Evolutionary conservation across 2,888 invertebrate species (phyloP).

Genomic region (Eurytoma adleriae): DNA sequence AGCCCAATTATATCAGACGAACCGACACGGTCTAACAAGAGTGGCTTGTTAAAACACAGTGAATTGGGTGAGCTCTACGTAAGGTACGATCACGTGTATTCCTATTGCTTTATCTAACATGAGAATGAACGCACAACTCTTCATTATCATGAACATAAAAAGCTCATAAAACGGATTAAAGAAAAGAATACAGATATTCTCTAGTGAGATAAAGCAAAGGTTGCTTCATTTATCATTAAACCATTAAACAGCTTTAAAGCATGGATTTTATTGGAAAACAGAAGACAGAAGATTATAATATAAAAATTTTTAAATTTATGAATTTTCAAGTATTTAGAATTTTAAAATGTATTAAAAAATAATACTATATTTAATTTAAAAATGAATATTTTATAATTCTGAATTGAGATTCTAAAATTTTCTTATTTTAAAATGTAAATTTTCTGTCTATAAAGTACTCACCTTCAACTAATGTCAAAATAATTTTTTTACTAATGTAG

Average conservation of each 20-base stretch:
- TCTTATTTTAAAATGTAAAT: not conserved
- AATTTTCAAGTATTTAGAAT: conserved; percentile 1
- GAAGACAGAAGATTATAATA: conserved; percentile 1
- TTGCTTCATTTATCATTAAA: conserved; percentile 46
- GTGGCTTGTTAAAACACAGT: conserved; percentile 74
- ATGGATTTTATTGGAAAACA: conserved; percentile 24
- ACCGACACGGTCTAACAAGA: conserved; percentile 71
- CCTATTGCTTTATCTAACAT: conserved; percentile 60
- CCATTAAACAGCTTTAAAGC: conserved; percentile 42
- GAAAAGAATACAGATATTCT: conserved; percentile 34
- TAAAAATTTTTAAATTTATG: conserved; percentile 19
- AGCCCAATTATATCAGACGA: conserved; percentile 68
- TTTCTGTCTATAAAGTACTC: not conserved
- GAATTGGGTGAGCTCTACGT: conserved; percentile 76
- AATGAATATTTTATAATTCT: not conserved
- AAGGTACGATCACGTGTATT: conserved; percentile 74
- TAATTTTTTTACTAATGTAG: conserved; percentile 38
- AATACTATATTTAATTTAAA: no score
- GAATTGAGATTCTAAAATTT: conserved; percentile 20
- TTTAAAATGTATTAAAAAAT: not conserved
- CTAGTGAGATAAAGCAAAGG: conserved; percentile 52
- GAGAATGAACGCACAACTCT: conserved; percentile 37
- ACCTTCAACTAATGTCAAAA: not conserved
- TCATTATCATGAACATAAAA: not conserved
- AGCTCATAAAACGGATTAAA: not conserved